These are phyloP conservation scores for Acanthisitta chloris DNA, from an alignment of 2,113 vertebrate species.

Conservation along the genomic window DNA sequence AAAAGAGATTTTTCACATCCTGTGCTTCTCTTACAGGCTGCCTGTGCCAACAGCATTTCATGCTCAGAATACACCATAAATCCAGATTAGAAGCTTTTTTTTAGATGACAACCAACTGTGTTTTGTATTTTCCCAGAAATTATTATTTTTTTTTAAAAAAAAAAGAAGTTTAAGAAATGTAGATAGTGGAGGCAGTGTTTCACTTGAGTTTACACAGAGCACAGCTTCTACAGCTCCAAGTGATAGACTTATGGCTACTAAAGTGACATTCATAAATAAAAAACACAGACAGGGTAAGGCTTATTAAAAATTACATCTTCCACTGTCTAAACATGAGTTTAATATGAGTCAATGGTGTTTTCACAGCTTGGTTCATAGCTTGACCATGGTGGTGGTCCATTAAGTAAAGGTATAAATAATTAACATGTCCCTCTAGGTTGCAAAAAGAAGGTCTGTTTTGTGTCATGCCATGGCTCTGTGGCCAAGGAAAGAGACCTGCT, in stretches of 20 bases:
- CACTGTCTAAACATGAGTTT: slow-evolving; percentile 37
- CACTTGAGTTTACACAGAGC: background rate
- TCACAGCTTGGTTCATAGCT: slow-evolving; percentile 41
- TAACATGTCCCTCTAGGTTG: background rate
- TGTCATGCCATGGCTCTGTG: background rate
- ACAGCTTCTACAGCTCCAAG: background rate
- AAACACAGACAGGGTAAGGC: background rate
- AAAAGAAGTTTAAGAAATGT: background rate
- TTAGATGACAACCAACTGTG: background rate
- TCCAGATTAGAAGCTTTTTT: background rate
- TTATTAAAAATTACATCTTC: slow-evolving; percentile 59
- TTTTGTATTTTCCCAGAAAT: background rate
- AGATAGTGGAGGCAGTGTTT: background rate
- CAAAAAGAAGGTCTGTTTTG: slow-evolving; percentile 46
- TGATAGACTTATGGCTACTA: background rate
- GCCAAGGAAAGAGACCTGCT: background rate
- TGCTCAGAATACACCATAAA: background rate
- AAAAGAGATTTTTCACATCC: slow-evolving; percentile 23
- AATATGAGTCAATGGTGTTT: slow-evolving; percentile 32
- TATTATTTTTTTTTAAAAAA: background rate
- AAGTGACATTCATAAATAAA: slow-evolving; percentile 35
- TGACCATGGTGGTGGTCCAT: slow-evolving; percentile 13
- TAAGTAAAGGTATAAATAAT: slow-evolving; percentile 56
- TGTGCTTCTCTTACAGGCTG: background rate
- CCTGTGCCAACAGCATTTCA: slow-evolving; percentile 2